Evolutionary conservation across 2,113 vertebrate species (phyloP), one percentile per base, ranked within the genome.

Genomic region (Tyrannus savana): DNA sequence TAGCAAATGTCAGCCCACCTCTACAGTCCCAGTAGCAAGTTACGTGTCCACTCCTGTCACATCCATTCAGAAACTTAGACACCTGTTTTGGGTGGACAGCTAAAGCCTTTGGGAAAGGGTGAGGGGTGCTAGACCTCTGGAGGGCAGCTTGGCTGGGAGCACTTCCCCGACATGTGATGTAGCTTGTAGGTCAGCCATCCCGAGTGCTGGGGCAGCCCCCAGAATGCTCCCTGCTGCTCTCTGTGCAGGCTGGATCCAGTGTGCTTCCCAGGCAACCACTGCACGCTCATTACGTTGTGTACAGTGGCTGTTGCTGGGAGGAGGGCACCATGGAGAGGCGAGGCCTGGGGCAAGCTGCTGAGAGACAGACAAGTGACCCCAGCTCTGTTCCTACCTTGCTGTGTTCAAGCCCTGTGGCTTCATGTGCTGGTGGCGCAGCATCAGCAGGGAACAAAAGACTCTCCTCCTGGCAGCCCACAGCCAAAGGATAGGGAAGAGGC

Each of bases 231-330:
- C 22, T 47, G 59, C 52, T 30, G 24, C 67, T 44, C 27, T 30
- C 7, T 7, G 8, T 17, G 39, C 25, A 12, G 75, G 60, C 79
- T 31, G 25, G 62, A 25, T 53, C 60, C 24, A 17, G 69, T 12
- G 0, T n/a, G 72, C 6, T 37, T 77, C 68, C 76, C 25, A 16
- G 60, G 84, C 79, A 10, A 11, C 66, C 55, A 49, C 75, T 42
- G 30, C 1, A 0, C 1, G 2, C 47, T 75, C 7, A 0, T 22
- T n/a, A 4, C 0, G 1, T 2, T 55, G 46, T 47, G 71, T 30
- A 14, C 33, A 3, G 50, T 6, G 16, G 37, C 64, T 0, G 1
- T 64, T 69, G n/a, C 77, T 68, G 1, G 1, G 73, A 60, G 59
- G 5, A 44, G 3, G 19, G 64, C 4, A 2, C 73, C 44, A 17